phyloP scores from a whole-genome alignment of 2,888 invertebrate genomes.

The Erannis defoliaria region DNA sequence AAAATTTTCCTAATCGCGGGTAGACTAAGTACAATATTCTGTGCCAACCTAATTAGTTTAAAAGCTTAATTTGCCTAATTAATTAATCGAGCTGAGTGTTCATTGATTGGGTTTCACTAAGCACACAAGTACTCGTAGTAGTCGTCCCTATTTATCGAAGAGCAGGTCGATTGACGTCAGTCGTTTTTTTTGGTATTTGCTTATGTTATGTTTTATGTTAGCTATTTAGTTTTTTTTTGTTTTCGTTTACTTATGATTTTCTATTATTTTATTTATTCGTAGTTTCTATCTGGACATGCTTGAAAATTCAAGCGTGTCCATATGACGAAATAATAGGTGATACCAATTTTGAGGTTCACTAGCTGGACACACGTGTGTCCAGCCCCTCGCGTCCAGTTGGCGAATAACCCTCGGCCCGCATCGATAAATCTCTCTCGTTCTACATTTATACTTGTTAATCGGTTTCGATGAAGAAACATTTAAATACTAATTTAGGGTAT shows the following conservation, averaged over 20 bases:
- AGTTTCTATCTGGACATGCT: no score
- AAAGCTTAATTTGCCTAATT: constrained; percentile 26
- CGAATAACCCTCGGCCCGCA: no score
- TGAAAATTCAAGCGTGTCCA: no score
- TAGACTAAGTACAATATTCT: background rate
- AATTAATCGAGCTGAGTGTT: constrained; percentile 19
- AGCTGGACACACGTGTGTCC: no score
- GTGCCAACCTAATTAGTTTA: constrained; percentile 8
- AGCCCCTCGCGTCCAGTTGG: no score
- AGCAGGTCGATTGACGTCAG: background rate
- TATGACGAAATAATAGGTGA: no score
- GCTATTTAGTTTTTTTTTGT: background rate
- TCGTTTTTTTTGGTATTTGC: background rate
- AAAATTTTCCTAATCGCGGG: background rate
- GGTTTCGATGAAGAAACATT: no score
- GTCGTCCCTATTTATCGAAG: constrained; percentile 9
- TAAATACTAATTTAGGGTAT: no score
- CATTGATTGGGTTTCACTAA: constrained; percentile 17
- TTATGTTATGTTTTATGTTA: background rate
- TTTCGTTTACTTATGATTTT: background rate
- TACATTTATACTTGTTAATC: no score
- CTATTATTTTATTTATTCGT: no score
- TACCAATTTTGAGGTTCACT: no score
- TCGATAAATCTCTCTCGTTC: no score
- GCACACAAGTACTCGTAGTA: constrained; percentile 10